These are phyloP conservation scores for Amblyopsis hoosieri DNA, from an alignment of 2,797 vertebrate genomes.

Conservation along the genomic window DNA sequence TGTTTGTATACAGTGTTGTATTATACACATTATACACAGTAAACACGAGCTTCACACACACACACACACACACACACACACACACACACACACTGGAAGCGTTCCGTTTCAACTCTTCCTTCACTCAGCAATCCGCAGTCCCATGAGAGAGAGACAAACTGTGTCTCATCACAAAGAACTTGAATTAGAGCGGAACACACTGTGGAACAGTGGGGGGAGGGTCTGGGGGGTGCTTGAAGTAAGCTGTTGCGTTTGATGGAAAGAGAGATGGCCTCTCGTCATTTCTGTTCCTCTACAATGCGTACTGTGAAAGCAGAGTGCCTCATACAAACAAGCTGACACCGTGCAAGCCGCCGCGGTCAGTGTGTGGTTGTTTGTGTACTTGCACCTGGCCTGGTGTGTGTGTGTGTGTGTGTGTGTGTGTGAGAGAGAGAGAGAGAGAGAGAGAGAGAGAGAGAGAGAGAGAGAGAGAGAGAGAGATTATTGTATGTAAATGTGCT, in stretches of 20 bases:
- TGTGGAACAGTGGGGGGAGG: constrained; percentile 17
- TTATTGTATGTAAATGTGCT: background rate
- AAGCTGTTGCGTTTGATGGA: constrained; percentile 2
- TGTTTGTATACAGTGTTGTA: background rate
- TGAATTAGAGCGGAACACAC: constrained; percentile 17
- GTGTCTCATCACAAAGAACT: constrained; percentile 7
- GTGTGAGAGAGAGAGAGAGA: background rate
- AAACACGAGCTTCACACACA: background rate
- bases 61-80: constrained; percentile 7
- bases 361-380: constrained; percentile 4
- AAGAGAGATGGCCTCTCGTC: constrained; percentile 4
- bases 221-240: background rate
- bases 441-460: no score
- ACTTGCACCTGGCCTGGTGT: constrained; percentile 23
- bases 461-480: no score
- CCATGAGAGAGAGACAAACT: constrained; percentile 1
- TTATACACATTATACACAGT: no score
- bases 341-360: constrained; percentile 23
- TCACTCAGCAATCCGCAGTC: constrained; percentile 1
- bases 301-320: constrained; percentile 33
- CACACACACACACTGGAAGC: background rate
- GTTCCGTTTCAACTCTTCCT: background rate
- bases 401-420: background rate
- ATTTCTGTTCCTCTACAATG: constrained; percentile 18
- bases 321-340: constrained; percentile 31